Percentiles rank a stretch among this genome's conserved stretches.
These are phyloP conservation scores for Bradysia coprophila DNA, from an alignment of 1,140 invertebrate genomes.

Conservation along the genomic window DNA sequence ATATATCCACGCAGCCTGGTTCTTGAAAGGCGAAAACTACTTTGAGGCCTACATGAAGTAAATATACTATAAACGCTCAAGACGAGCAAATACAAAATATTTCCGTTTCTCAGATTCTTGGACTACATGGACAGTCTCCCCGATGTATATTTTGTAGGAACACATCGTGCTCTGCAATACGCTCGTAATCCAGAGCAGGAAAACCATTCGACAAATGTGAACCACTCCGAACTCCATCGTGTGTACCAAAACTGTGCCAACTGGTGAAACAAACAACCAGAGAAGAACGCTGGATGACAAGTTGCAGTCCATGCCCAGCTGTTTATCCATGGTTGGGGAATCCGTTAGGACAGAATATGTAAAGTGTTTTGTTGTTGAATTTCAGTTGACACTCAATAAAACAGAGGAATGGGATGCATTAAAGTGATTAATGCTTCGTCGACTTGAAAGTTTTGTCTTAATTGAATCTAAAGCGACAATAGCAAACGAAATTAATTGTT, in stretches of 20 bases:
- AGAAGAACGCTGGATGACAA: conserved; percentile 23
- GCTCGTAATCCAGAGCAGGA: conserved; percentile 14
- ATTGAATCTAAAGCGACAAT: too few relatives aligned
- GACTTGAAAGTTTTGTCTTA: too few relatives aligned
- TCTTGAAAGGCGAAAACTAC: conserved; percentile 19
- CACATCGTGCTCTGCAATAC: conserved; percentile 16
- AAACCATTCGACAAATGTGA: conserved; percentile 14
- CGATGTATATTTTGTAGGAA: conserved; percentile 29
- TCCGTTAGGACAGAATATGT: conserved; percentile 21
- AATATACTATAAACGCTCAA: conserved; percentile 2
- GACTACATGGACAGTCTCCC: conserved; percentile 24
- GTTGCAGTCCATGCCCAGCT: conserved; percentile 23
- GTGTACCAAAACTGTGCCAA: conserved; percentile 14
- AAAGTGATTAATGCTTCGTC: too few relatives aligned
- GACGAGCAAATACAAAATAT: background rate
- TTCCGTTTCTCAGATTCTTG: conserved; percentile 25
- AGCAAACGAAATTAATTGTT: too few relatives aligned
- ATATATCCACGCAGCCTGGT: conserved; percentile 33
- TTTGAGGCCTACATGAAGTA: conserved; percentile 24
- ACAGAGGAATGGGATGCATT: too few relatives aligned
- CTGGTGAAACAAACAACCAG: conserved; percentile 16
- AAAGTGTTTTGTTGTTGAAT: too few relatives aligned
- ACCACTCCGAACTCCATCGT: conserved; percentile 9
- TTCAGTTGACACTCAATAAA: too few relatives aligned
- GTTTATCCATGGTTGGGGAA: conserved; percentile 27